Conservation (phyloP, 2,113 vertebrate species). For the Pseudopodoces humilis region DNA sequence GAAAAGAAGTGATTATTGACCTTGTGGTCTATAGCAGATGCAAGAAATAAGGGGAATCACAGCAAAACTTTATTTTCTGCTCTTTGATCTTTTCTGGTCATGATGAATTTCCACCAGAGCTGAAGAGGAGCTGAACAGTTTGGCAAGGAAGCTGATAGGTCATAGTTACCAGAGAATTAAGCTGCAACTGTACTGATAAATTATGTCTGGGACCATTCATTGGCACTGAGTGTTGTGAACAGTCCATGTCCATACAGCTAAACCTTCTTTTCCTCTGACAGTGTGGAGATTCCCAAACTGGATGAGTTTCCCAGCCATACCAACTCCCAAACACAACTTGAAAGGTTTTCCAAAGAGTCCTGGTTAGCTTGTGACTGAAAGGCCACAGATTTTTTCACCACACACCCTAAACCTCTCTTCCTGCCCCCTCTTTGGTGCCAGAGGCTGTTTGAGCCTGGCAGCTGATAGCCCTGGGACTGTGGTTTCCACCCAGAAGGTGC, state of each 20-base stretch:
- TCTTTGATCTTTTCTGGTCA: not conserved
- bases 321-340: not conserved
- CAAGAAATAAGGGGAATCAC: not conserved
- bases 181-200: not conserved
- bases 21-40: not conserved
- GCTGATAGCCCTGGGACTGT: not conserved
- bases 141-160: not conserved
- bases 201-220: not conserved
- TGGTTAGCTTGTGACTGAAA: not conserved
- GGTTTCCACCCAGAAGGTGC: fast-evolving
- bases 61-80: not conserved
- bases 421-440: fast-evolving
- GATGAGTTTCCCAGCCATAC: not conserved
- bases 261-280: not conserved
- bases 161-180: not conserved
- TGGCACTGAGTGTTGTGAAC: not conserved
- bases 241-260: not conserved
- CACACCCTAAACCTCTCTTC: not conserved
- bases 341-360: not conserved
- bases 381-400: not conserved
- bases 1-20: not conserved
- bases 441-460: not conserved
- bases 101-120: not conserved
- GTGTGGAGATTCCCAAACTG: not conserved
- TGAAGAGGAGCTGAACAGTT: not conserved